A percentile compares a stretch with the other conserved stretches of the same genome.
Evolutionary conservation across 2,888 invertebrate genomes (phyloP).

Genomic region (Nymphalis c-album): DNA sequence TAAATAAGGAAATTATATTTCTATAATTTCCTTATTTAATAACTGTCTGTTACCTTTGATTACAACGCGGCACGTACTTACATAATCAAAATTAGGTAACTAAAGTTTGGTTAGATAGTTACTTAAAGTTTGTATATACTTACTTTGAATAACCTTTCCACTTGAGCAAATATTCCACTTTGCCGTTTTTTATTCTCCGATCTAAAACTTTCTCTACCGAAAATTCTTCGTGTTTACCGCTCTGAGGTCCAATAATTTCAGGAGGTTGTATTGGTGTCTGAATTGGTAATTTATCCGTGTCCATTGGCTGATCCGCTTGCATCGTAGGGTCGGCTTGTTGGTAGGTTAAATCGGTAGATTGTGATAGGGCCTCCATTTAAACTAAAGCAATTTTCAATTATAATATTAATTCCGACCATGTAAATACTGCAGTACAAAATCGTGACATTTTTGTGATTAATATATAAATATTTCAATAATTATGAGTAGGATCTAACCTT

Average conservation of each 20-base stretch:
- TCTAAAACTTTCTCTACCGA: conserved; percentile 89
- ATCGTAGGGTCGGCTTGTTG: conserved; percentile 39
- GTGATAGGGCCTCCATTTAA: conserved; percentile 48
- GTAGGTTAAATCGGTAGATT: conserved; percentile 43
- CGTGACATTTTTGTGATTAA: conserved; percentile 1
- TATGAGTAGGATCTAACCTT: not conserved
- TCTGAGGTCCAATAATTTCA: conserved; percentile 48
- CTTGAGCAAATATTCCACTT: conserved; percentile 84
- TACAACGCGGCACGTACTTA: too few relatives aligned
- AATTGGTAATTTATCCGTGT: conserved; percentile 40
- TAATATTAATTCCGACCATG: not conserved
- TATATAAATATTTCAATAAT: not conserved
- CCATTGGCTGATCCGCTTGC: conserved; percentile 48
- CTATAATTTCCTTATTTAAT: too few relatives aligned
- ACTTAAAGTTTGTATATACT: conserved; percentile 44
- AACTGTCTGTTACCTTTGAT: too few relatives aligned
- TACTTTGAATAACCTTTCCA: conserved; percentile 86
- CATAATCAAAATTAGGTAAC: too few relatives aligned
- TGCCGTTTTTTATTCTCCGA: conserved; percentile 84
- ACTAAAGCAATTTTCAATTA: conserved; percentile 6
- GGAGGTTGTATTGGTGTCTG: conserved; percentile 24
- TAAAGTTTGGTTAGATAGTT: too few relatives aligned
- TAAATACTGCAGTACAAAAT: not conserved
- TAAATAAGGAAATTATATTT: too few relatives aligned
- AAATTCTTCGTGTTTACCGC: conserved; percentile 83